Conservation (phyloP, 2,113 vertebrate species). For the Tetrax tetrax region DNA sequence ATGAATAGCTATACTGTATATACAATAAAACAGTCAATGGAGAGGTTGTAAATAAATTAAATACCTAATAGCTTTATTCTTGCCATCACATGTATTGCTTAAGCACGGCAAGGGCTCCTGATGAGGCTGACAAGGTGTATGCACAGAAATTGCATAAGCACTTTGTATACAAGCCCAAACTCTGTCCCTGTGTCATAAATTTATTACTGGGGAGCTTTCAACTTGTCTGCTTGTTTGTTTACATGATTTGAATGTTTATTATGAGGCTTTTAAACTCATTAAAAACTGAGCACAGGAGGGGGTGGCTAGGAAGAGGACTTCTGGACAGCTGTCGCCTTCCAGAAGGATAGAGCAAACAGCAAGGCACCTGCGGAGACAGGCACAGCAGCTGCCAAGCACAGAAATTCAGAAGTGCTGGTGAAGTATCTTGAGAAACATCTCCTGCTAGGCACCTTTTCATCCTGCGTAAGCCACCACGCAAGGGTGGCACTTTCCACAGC, state of each 20-base stretch:
- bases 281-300: background rate
- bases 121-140: background rate
- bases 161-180: background rate
- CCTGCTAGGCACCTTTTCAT: background rate
- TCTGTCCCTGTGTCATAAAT: background rate
- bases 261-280: background rate
- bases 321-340: background rate
- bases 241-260: background rate
- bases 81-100: background rate
- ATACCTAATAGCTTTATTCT: background rate
- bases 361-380: background rate
- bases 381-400: background rate
- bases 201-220: background rate
- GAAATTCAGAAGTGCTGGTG: background rate
- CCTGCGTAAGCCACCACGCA: background rate
- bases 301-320: background rate
- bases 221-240: background rate
- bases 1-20: background rate
- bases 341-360: background rate
- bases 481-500: background rate
- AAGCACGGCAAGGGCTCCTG: background rate
- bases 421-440: background rate
- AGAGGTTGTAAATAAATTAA: background rate
- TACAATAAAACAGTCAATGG: background rate
- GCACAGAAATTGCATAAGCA: background rate